Percentiles rank a stretch among this genome's conserved stretches.
Evolutionary conservation across 2,888 invertebrate genomes (phyloP).

Genomic region (Caenorhabditis parvicauda): DNA sequence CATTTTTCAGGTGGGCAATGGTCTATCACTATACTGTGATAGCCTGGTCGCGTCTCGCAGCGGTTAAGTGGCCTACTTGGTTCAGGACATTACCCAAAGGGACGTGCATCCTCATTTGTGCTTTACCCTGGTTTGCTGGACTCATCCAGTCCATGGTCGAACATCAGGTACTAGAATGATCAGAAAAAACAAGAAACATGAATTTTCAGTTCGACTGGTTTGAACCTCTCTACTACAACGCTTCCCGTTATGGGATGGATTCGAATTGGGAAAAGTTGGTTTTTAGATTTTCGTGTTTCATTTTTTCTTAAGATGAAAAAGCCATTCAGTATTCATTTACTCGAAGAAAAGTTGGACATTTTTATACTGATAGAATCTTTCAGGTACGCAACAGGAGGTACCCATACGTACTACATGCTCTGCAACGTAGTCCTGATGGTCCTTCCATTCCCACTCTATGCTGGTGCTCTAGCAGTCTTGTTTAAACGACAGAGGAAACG

Average conservation of each 20-base stretch:
- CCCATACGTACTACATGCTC: constrained; percentile 44
- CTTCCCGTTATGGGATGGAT: constrained; percentile 42
- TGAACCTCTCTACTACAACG: constrained; percentile 45
- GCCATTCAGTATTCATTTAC: neutral
- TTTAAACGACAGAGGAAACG: constrained; percentile 34
- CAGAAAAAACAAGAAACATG: neutral
- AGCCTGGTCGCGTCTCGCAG: constrained; percentile 49
- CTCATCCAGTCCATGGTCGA: constrained; percentile 44
- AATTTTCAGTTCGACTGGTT: constrained; percentile 43
- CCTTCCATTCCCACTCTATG: constrained; percentile 49
- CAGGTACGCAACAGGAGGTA: constrained; percentile 31
- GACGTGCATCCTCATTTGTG: constrained; percentile 41
- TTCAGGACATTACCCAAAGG: constrained; percentile 37
- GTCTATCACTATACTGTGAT: constrained; percentile 50
- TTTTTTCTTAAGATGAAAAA: too few species aligned
- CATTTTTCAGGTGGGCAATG: constrained; percentile 36
- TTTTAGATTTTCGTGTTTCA: constrained; percentile 7
- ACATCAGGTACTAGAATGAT: constrained; percentile 42
- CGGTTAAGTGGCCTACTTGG: constrained; percentile 51
- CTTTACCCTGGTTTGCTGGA: constrained; percentile 47
- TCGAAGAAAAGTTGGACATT: neutral
- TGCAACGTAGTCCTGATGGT: constrained; percentile 49
- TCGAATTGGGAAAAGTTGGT: constrained; percentile 36
- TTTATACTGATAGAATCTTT: neutral
- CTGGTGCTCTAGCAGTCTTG: constrained; percentile 30